Percentiles rank a stretch among this genome's conserved stretches.
phyloP scores from a whole-genome alignment of 2,113 vertebrate species.

The Naja naja region DNA sequence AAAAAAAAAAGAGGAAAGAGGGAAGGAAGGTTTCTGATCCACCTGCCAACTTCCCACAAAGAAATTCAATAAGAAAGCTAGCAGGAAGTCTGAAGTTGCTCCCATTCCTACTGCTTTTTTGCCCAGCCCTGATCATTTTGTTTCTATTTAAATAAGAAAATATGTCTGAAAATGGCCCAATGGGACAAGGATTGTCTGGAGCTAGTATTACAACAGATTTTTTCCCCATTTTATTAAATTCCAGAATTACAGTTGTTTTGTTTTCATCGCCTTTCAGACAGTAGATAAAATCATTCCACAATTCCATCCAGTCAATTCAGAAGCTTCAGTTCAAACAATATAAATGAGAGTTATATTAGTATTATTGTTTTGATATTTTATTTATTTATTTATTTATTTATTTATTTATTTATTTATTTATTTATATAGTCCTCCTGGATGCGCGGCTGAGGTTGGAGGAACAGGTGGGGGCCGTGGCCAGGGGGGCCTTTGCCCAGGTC shows the following conservation, averaged over 20 bases:
- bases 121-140: neutral
- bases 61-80: neutral
- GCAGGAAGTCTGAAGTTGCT: neutral
- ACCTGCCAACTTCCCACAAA: neutral
- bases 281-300: neutral
- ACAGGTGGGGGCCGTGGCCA: too few relatives aligned
- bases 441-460: too few relatives aligned
- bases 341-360: neutral
- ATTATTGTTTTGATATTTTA: neutral
- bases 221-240: neutral
- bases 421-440: too few relatives aligned
- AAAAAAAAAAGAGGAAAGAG: too few relatives aligned
- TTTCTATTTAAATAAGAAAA: neutral
- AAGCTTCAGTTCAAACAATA: neutral
- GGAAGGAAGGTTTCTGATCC: neutral
- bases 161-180: neutral
- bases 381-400: too few relatives aligned
- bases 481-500: too few relatives aligned
- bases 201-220: neutral
- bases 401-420: too few relatives aligned
- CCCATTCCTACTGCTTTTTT: neutral
- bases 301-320: neutral
- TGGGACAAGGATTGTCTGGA: neutral
- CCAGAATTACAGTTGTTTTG: neutral
- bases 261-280: neutral